Conservation (phyloP, 2,113 vertebrate species). For the Pygoscelis adeliae region DNA sequence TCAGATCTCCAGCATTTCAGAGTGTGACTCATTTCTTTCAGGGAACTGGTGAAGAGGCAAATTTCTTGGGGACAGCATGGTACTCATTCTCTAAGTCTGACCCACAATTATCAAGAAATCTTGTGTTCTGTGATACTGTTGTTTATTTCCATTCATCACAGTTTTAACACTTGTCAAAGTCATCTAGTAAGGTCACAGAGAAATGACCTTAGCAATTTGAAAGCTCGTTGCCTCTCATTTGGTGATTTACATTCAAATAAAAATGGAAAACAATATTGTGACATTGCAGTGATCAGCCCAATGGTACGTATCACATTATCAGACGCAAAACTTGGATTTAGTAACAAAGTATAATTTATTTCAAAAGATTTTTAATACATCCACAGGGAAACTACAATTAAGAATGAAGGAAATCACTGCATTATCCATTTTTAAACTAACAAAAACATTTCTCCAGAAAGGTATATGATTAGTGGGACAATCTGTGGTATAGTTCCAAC, state of each 20-base stretch:
- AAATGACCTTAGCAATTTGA: not conserved
- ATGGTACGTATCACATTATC: not conserved
- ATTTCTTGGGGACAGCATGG: not conserved
- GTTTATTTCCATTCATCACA: not conserved
- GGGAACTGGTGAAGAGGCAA: not conserved
- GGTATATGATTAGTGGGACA: not conserved
- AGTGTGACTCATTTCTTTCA: not conserved
- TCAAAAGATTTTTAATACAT: not conserved
- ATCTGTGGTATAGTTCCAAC: not conserved
- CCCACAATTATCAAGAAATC: not conserved
- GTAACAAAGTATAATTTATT: not conserved
- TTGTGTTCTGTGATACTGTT: not conserved
- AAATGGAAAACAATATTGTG: not conserved
- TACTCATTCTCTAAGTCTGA: not conserved
- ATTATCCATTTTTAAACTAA: not conserved
- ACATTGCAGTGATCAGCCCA: not conserved
- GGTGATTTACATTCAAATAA: not conserved
- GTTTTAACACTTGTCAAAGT: slow-evolving; percentile 2
- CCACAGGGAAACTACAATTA: not conserved
- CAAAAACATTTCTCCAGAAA: not conserved
- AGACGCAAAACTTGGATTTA: not conserved
- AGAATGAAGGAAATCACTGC: not conserved
- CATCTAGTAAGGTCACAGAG: not conserved
- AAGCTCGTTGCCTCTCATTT: not conserved
- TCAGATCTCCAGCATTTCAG: not conserved